Percentiles rank a stretch among this genome's conserved stretches.
phyloP scores from a whole-genome alignment of 1,140 invertebrate species.

The Musca vetustissima region DNA sequence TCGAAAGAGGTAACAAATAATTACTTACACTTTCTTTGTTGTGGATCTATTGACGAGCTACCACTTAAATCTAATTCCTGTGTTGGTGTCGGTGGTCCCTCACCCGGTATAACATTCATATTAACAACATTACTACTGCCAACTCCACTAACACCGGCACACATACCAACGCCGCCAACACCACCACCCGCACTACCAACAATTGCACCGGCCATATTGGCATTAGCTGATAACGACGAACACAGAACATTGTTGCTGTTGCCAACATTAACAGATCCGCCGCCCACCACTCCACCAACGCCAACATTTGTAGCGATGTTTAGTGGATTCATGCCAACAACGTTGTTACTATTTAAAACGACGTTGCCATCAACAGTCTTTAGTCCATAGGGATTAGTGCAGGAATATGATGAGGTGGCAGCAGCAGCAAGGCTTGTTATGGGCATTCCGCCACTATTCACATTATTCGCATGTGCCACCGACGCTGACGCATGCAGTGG shows the following conservation, averaged over 20 bases:
- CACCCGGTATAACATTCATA: constrained; percentile 34
- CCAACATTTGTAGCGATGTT: constrained; percentile 26
- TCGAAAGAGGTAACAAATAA: no score
- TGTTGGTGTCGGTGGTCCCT: constrained; percentile 61
- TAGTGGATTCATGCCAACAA: constrained; percentile 26
- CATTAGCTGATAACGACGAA: constrained; percentile 30
- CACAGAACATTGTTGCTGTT: constrained; percentile 44
- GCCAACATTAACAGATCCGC: constrained; percentile 26
- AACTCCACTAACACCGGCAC: constrained; percentile 27
- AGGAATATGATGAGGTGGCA: constrained; percentile 24
- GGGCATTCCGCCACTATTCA: constrained; percentile 18
- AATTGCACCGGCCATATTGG: constrained; percentile 25
- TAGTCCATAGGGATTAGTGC: constrained; percentile 32
- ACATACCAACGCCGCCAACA: constrained; percentile 45
- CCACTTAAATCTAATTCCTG: constrained; percentile 56
- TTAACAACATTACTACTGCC: constrained; percentile 50
- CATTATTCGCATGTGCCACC: constrained; percentile 25
- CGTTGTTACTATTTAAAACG: constrained; percentile 16
- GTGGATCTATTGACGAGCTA: constrained; percentile 51
- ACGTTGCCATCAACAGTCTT: constrained; percentile 35
- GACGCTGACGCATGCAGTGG: constrained; percentile 2
- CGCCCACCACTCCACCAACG: constrained; percentile 16
- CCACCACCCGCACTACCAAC: constrained; percentile 36
- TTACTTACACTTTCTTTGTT: constrained; percentile 57
- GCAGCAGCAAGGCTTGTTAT: background rate